phyloP scores from a whole-genome alignment of 2,888 invertebrate species.

The Conus canariensis region DNA sequence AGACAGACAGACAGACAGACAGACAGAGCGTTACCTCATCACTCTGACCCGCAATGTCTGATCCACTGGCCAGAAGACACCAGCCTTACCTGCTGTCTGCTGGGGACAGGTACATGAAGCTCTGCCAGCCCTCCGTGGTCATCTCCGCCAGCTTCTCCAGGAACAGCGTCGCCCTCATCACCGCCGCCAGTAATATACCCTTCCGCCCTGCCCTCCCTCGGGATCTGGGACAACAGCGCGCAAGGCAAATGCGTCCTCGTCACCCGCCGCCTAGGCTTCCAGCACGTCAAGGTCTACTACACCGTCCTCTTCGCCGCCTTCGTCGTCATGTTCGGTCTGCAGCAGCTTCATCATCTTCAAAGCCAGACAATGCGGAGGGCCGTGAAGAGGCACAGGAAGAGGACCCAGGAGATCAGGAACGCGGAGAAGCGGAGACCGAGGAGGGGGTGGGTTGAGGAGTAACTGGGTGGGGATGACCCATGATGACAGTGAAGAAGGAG shows the following conservation, averaged over 20 bases:
- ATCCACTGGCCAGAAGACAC: no score
- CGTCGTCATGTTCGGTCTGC: slow-evolving; percentile 30
- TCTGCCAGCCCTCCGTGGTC: no score
- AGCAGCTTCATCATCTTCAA: slow-evolving; percentile 27
- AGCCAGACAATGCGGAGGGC: not conserved
- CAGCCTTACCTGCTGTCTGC: no score
- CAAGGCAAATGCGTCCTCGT: slow-evolving; percentile 11
- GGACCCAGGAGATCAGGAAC: no score
- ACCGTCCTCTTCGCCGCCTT: slow-evolving; percentile 34
- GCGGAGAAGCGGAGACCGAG: no score
- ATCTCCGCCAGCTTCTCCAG: not conserved
- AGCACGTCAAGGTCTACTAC: slow-evolving; percentile 30
- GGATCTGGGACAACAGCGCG: not conserved
- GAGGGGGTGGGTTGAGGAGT: no score
- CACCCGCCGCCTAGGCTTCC: not conserved
- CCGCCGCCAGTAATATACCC: not conserved
- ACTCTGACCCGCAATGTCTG: no score
- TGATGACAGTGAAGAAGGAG: no score
- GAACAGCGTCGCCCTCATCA: not conserved
- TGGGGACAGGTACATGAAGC: no score
- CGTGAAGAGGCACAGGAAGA: no score
- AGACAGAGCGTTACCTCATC: not conserved
- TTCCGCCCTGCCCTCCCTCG: not conserved
- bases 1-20: no score
- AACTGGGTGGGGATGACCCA: no score